These are phyloP conservation scores for Magallana gigas DNA, from an alignment of 1,140 invertebrate species.

Conservation along the genomic window DNA sequence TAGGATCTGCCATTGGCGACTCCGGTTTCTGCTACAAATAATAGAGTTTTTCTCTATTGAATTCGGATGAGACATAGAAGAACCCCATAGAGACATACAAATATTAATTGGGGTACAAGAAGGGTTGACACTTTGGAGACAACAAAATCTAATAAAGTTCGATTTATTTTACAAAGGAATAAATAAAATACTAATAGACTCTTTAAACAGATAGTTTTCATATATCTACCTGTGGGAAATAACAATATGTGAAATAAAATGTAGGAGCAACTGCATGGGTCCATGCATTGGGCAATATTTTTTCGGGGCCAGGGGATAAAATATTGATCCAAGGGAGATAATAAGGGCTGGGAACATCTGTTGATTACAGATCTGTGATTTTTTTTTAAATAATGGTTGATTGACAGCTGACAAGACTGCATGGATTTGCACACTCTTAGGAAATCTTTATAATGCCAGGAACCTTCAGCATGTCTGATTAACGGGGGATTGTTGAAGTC, in stretches of 20 bases:
- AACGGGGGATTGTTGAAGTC: conserved; percentile 16
- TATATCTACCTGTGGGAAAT: no score
- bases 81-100: conserved; percentile 22
- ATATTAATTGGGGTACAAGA: conserved; percentile 14
- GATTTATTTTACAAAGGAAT: no score
- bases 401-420: conserved; percentile 25
- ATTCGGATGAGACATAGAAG: neutral
- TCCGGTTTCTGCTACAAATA: conserved; percentile 27
- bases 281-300: neutral
- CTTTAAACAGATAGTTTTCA: no score
- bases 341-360: neutral
- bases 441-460: conserved; percentile 35
- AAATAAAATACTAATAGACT: no score
- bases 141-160: no score
- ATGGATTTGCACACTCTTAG: conserved; percentile 17
- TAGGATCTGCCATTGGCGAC: conserved; percentile 34
- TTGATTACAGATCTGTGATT: conserved; percentile 5
- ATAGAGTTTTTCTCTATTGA: conserved; percentile 6
- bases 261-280: no score
- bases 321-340: neutral
- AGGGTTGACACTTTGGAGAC: neutral
- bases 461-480: conserved; percentile 35
- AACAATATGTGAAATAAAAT: no score
- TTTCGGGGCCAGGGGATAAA: neutral
- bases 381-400: conserved; percentile 15